A percentile compares a stretch with the other conserved stretches of the same genome.
Conservation (phyloP, 2,888 invertebrate genomes). For the Netelia fuscicornis region DNA sequence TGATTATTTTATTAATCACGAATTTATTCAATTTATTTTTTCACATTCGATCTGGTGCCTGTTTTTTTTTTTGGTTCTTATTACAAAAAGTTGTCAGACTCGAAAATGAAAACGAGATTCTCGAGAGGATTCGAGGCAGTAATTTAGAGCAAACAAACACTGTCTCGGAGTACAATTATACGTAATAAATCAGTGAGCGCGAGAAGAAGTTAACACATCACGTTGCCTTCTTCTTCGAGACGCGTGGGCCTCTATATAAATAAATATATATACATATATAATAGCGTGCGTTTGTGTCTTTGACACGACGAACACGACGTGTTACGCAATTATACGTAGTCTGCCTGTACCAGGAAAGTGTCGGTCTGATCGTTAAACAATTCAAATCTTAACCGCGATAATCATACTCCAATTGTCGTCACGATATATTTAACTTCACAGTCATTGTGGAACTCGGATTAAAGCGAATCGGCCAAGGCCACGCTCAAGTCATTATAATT, state of each 20-base stretch:
- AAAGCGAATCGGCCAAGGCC: not conserved
- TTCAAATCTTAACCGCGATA: conserved; percentile 35
- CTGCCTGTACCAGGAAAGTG: conserved; percentile 21
- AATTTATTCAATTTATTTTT: not conserved
- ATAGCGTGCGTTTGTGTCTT: not conserved
- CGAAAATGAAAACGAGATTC: conserved; percentile 43
- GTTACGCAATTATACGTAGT: conserved; percentile 56
- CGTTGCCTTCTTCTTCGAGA: conserved; percentile 12
- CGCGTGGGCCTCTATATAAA: not conserved
- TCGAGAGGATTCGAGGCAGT: conserved; percentile 56
- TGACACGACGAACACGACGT: conserved; percentile 7
- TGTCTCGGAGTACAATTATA: conserved; percentile 68
- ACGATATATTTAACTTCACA: not conserved
- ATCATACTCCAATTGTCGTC: conserved; percentile 20
- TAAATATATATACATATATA: not conserved
- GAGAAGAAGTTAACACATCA: conserved; percentile 48
- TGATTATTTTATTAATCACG: not conserved
- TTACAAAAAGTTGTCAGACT: conserved; percentile 9
- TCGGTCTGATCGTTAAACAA: conserved; percentile 48
- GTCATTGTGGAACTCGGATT: not conserved
- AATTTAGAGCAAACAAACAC: conserved; percentile 73
- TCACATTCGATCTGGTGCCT: not conserved
- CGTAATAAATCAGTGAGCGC: conserved; percentile 69
- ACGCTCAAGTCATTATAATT: not conserved
- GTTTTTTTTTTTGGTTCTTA: not conserved